Evolutionary conservation across 1,140 invertebrate species (phyloP).

Genomic region (Penaeus indicus): DNA sequence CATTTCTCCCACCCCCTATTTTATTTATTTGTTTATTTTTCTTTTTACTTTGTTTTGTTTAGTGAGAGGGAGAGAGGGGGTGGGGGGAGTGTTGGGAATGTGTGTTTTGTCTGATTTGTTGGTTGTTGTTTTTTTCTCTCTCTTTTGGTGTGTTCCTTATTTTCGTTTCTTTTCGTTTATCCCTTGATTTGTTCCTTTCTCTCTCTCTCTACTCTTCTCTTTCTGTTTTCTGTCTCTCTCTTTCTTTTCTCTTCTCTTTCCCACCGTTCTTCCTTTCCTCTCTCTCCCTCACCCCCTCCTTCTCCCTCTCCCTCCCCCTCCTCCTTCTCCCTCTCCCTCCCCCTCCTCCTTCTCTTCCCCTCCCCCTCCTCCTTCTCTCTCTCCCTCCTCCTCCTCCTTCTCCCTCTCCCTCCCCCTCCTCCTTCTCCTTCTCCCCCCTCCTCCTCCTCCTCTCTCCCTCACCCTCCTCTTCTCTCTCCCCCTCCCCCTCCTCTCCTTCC

Average conservation of each 20-base stretch:
- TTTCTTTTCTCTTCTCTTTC: background rate
- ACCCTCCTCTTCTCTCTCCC: background rate
- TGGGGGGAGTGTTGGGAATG: too few relatives aligned
- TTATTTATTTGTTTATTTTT: too few relatives aligned
- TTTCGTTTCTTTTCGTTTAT: background rate
- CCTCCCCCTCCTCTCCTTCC: background rate
- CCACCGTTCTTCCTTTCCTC: background rate
- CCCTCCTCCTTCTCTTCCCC: background rate
- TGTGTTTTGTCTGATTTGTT: too few relatives aligned
- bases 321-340: background rate
- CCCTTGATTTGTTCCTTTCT: background rate
- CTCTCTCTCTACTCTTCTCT: conserved; percentile 5
- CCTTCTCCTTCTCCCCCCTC: background rate
- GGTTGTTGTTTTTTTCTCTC: too few relatives aligned
- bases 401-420: background rate
- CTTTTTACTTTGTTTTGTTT: too few relatives aligned
- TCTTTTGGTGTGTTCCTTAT: too few relatives aligned
- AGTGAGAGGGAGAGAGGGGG: too few relatives aligned
- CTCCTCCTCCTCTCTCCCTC: background rate
- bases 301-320: too few relatives aligned
- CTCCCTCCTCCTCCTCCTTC: background rate
- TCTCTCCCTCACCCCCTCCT: background rate
- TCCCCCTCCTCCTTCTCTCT: too few relatives aligned
- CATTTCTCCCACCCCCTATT: background rate
- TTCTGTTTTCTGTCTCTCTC: background rate